Evolutionary conservation across 2,888 invertebrate species (phyloP), one percentile per base, ranked within the genome.

Genomic region (Girardia tigrina): DNA sequence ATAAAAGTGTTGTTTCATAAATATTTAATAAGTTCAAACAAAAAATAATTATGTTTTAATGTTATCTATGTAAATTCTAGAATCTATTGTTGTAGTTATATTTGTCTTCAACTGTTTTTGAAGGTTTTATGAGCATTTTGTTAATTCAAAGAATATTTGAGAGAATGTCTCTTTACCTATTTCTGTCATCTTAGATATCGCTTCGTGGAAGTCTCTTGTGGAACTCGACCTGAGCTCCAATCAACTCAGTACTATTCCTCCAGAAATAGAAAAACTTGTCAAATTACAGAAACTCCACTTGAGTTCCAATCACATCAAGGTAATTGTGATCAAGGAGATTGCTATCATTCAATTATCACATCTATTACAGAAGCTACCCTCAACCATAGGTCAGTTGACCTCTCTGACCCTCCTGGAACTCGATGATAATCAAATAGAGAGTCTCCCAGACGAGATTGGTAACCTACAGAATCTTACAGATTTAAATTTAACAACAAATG

Each of bases 191-290:
- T n/a, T n/a, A 88, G 98, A 98, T 85, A 90, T 97, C 80, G 97
- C 95, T 71, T 91, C 92, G 1, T 99, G 98, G 98, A 87, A 88
- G 12, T 92, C 93, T 82, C 94, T 99, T 92, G 95, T 97, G 26
- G 98, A 99, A 85, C 86, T 99, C 77, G 98, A 98, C 85, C 87
- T 99, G 80, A 97, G 95, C 71, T 98, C 98, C 73, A 99, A 99
- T 86, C 94, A 94, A 82, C 85, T 98, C 80, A 89, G 89, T 73
- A 94, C 94, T 85, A 87, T 99, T 79, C 95, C 98, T 8, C 97
- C 97, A 83, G 97, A 98, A 82, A 91, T 99, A 80, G 92, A 94
- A 85, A 90, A 91, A 84, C 88, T 99, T 78, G 90, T 92, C 82
- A 91, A 91, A 82, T 87, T 98, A 79, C 97, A 98, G 86, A 91